phyloP scores from a whole-genome alignment of 2,113 vertebrate genomes.

The Sterrhoptilus dennistouni region DNA sequence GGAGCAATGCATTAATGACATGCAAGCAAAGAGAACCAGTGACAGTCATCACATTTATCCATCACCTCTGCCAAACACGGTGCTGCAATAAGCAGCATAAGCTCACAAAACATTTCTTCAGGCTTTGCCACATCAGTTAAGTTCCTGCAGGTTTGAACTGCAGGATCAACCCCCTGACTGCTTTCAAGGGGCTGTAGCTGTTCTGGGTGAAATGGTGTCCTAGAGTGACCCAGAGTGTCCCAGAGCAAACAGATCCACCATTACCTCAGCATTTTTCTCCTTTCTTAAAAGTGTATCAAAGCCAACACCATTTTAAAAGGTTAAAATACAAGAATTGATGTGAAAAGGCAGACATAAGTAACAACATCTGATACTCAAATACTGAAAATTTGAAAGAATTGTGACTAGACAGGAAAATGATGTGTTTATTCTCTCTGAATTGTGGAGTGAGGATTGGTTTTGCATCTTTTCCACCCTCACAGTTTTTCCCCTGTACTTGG shows the following conservation, averaged over 20 bases:
- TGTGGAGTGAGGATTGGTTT: background rate
- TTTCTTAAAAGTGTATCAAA: background rate
- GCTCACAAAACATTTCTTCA: background rate
- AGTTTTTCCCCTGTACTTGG: background rate
- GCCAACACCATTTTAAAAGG: background rate
- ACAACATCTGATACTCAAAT: background rate
- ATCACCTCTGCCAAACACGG: background rate
- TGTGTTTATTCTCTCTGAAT: background rate
- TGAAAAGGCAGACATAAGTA: background rate
- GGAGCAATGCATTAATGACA: background rate
- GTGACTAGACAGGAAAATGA: background rate
- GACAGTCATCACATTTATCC: background rate
- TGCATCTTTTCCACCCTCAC: background rate
- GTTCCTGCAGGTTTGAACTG: background rate
- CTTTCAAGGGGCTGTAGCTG: background rate
- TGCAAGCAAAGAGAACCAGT: background rate
- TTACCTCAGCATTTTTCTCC: background rate
- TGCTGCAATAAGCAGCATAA: background rate
- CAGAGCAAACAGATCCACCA: background rate
- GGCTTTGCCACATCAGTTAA: background rate
- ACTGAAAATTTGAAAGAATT: background rate
- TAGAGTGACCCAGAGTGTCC: no score
- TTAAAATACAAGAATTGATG: background rate
- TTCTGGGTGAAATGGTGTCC: background rate
- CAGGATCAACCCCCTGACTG: background rate